These are phyloP conservation scores for Fregata magnificens DNA, from an alignment of 2,113 vertebrate species.

Conservation along the genomic window DNA sequence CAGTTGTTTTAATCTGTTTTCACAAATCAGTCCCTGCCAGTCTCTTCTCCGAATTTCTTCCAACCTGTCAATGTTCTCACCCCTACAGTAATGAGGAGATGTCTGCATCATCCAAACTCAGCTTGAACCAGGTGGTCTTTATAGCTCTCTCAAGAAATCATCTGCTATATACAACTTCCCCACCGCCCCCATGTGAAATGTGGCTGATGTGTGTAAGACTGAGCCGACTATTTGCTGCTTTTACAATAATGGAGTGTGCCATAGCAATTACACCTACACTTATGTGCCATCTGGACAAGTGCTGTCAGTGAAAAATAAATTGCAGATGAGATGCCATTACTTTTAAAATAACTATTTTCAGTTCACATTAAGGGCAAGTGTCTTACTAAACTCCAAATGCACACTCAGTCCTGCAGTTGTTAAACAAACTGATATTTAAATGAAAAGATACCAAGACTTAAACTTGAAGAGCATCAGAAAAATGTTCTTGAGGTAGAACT, in stretches of 20 bases:
- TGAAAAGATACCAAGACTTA: background rate
- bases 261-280: background rate
- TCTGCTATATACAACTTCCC: background rate
- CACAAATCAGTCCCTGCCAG: background rate
- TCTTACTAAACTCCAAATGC: background rate
- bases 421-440: background rate
- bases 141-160: background rate
- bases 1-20: background rate
- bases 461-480: background rate
- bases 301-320: slow-evolving; percentile 3
- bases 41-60: background rate
- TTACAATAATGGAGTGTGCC: background rate
- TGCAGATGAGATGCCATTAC: background rate
- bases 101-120: background rate
- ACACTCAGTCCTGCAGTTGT: background rate
- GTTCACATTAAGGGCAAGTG: background rate
- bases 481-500: background rate
- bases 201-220: background rate
- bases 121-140: background rate
- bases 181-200: background rate
- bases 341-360: background rate
- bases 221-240: background rate
- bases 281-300: background rate
- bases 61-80: background rate
- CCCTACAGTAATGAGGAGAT: background rate